Base-by-base conservation (phyloP, 1,140 invertebrate genomes). In the Heterodera carotae region DNA sequence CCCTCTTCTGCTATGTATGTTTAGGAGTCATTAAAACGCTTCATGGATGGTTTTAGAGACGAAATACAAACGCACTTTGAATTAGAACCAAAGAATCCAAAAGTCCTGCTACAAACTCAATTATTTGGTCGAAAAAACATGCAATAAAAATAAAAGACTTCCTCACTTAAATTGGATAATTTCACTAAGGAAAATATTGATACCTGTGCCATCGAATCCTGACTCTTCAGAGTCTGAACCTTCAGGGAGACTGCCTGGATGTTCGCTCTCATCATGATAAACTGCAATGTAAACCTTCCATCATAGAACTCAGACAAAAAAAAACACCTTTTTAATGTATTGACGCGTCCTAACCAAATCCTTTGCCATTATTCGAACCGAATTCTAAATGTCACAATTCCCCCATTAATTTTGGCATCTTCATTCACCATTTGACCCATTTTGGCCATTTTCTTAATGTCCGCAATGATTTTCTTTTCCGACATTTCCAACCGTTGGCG, bases 361-460 rank as follows among this genome's bases (percentile, higher is more conserved):
- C 90, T 96, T 97, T 1, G 97, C 97, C 96, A 99, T 98, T 81
- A 99, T 97, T 91, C 98, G 98, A 0, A 99, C 97, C 73, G 97
- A 94, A 91, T 99, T 97, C 94, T 96, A 85, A 43, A 90, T 31
- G 43, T 62, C 31, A 73, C 31, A 8, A 8, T 43, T 43, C 39
- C 12, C 6, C 39, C 39, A 43, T 8, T 8, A 43, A 39, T 8
- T 8, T 0, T 8, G 12, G 0, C 6, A 43, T 43, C 12, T 78
- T 22, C 31, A 59, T 66, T 88, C 89, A 95, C 94, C 96, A 99
- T 99, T 91, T 99, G 97, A 59, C 95, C 95, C 88, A 97, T 93
- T 89, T 99, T 99, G 2, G 97, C 97, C 90, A 98, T 92, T 90
- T 98, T 98, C 89, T 99, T 99, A 77, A 99, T 99, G 88, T 99